These are phyloP conservation scores for Ferrisia virgata DNA, from an alignment of 2,888 invertebrate genomes.

Conservation along the genomic window DNA sequence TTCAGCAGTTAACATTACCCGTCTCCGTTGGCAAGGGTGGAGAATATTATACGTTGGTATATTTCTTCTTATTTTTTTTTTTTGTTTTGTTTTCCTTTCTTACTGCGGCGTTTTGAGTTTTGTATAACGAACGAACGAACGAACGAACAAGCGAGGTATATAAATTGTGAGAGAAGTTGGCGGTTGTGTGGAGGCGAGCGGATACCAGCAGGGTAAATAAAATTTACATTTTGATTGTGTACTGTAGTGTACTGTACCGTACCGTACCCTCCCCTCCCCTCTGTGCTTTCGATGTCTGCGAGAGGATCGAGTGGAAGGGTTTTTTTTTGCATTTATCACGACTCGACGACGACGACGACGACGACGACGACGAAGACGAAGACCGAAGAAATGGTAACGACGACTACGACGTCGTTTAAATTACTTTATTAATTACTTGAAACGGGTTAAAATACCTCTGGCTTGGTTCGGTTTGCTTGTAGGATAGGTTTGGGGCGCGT, in stretches of 20 bases:
- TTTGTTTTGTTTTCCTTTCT: not conserved
- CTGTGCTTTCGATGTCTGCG: not conserved
- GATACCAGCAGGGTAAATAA: not conserved
- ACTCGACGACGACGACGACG: not conserved
- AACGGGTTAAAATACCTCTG: not conserved
- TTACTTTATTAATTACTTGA: constrained; percentile 10
- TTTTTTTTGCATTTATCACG: constrained; percentile 4
- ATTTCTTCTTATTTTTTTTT: too few relatives aligned
- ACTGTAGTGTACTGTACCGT: not conserved
- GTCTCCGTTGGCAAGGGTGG: not conserved
- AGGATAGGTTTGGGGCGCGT: too few relatives aligned
- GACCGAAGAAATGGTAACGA: not conserved
- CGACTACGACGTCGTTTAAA: not conserved
- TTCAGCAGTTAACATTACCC: not conserved
- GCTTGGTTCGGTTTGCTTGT: too few relatives aligned
- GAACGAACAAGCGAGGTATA: not conserved
- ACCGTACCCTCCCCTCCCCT: too few relatives aligned
- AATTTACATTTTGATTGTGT: constrained; percentile 16
- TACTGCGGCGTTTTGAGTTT: not conserved
- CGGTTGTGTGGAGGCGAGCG: not conserved
- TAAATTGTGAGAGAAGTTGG: not conserved
- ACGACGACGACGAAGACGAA: too few relatives aligned
- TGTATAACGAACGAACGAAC: too few relatives aligned
- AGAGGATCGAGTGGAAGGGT: not conserved
- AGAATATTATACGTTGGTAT: too few relatives aligned